phyloP scores from a whole-genome alignment of 2,113 vertebrate species.

The Aldabrachelys gigantea region DNA sequence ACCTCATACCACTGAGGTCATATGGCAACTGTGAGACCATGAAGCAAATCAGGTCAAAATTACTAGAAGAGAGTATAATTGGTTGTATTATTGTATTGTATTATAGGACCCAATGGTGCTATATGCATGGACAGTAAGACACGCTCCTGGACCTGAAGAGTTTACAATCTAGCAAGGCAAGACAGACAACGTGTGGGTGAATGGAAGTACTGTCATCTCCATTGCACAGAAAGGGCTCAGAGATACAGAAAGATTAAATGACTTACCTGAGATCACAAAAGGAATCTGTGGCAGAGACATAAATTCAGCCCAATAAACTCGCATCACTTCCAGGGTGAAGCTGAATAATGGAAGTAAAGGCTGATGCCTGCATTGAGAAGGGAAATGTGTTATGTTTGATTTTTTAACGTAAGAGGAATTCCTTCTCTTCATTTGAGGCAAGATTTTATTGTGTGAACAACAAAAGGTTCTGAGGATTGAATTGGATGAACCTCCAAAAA shows the following conservation, averaged over 20 bases:
- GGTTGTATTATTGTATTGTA: no score
- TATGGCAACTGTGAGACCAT: not conserved
- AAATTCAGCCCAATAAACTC: not conserved
- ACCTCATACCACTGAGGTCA: not conserved
- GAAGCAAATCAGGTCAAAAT: not conserved
- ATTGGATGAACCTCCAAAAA: not conserved
- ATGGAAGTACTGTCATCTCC: not conserved
- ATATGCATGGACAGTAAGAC: not conserved
- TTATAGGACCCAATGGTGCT: not conserved
- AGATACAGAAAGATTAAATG: not conserved
- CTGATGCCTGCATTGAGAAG: not conserved
- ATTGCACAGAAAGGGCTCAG: not conserved
- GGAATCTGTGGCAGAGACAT: not conserved
- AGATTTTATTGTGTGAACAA: not conserved
- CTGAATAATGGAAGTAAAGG: not conserved
- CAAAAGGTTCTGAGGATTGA: not conserved
- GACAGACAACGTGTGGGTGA: not conserved
- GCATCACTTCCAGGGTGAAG: not conserved
- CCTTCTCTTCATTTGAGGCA: not conserved
- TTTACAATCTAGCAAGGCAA: not conserved
- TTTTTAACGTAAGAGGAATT: not conserved
- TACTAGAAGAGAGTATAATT: not conserved
- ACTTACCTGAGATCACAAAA: not conserved
- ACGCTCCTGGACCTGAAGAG: not conserved
- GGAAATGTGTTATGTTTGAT: not conserved